Conservation (phyloP, 2,888 invertebrate species). For the Chloroclysta siterata region DNA sequence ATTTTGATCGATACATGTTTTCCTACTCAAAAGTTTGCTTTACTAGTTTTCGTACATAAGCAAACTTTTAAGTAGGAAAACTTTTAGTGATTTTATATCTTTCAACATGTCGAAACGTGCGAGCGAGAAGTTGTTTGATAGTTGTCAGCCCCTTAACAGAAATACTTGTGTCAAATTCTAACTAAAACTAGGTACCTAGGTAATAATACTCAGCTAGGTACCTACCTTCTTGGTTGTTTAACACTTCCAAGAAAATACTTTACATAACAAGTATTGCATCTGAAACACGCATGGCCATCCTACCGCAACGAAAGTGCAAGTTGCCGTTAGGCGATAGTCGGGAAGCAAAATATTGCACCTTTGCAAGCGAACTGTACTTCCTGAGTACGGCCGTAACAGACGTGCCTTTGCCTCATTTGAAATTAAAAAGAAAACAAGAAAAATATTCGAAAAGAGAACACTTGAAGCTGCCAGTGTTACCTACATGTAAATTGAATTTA, state of each 20-base stretch:
- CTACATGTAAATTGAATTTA: conserved; percentile 7
- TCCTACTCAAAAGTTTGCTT: too few relatives aligned
- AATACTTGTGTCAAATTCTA: too few relatives aligned
- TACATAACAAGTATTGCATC: conserved; percentile 23
- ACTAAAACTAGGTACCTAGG: neutral
- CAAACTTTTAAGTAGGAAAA: too few relatives aligned
- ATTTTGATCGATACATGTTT: too few relatives aligned
- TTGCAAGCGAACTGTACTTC: conserved; percentile 21
- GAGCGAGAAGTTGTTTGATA: too few relatives aligned
- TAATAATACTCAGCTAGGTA: too few relatives aligned
- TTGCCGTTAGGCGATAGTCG: conserved; percentile 55
- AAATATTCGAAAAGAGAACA: conserved; percentile 24
- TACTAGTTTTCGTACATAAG: too few relatives aligned
- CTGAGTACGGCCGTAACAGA: conserved; percentile 34
- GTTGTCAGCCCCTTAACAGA: too few relatives aligned
- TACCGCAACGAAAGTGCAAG: conserved; percentile 30
- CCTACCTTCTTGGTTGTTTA: conserved; percentile 11
- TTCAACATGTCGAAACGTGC: too few relatives aligned
- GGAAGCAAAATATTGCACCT: conserved; percentile 52
- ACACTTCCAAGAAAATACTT: conserved; percentile 24
- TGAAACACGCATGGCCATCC: conserved; percentile 33
- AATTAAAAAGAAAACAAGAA: conserved; percentile 19
- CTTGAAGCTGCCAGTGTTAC: conserved; percentile 14
- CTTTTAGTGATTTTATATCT: too few relatives aligned
- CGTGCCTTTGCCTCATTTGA: conserved; percentile 24